These are phyloP conservation scores for Catharus minimus DNA, from an alignment of 2,113 vertebrate species.

Conservation along the genomic window DNA sequence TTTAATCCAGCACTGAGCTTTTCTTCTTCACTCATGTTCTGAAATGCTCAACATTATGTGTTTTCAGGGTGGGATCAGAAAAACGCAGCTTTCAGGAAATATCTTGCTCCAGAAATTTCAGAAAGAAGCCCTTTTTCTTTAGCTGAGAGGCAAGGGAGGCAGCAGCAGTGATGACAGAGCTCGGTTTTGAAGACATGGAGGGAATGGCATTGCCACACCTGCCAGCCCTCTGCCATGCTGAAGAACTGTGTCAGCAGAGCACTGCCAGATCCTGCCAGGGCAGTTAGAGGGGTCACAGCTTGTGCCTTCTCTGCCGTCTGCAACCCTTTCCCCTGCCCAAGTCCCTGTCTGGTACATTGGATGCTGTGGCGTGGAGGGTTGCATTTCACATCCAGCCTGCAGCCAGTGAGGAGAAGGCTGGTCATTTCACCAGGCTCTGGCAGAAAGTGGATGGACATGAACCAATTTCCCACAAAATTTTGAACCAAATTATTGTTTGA, in stretches of 20 bases:
- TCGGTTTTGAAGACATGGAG: not conserved
- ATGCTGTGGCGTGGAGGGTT: rapidly evolving
- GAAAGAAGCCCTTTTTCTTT: not conserved
- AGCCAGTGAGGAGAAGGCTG: not conserved
- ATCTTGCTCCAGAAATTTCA: constrained; percentile 5
- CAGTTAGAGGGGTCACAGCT: not conserved
- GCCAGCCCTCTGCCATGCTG: rapidly evolving
- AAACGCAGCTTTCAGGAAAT: constrained; percentile 11
- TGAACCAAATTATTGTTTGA: no score
- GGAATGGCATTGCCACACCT: not conserved
- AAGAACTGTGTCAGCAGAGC: not conserved
- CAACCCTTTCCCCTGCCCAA: not conserved
- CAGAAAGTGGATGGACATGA: not conserved
- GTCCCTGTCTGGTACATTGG: rapidly evolving
- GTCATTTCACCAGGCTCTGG: not conserved
- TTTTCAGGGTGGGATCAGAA: not conserved
- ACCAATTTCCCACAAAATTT: not conserved
- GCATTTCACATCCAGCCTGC: not conserved
- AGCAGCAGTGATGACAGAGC: not conserved
- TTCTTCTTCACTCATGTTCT: constrained; percentile 12
- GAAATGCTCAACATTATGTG: not conserved
- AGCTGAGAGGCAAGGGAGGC: not conserved
- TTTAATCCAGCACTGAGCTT: constrained; percentile 37
- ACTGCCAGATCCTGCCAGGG: not conserved
- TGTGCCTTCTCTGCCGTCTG: not conserved